These are phyloP conservation scores for Sogatella furcifera DNA, from an alignment of 1,140 invertebrate species.

Conservation along the genomic window DNA sequence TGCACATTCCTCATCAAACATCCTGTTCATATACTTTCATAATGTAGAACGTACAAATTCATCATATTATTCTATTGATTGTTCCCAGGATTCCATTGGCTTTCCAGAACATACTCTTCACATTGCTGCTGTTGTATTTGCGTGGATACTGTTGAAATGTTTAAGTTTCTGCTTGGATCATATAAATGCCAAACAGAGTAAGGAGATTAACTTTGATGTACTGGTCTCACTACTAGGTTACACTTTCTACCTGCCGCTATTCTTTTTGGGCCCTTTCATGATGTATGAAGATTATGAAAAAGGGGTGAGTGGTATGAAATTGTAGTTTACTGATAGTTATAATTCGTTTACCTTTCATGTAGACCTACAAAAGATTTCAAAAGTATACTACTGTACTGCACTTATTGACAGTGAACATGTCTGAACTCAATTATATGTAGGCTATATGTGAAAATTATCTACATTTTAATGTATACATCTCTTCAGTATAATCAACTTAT, in stretches of 20 bases:
- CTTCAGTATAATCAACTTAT: no score
- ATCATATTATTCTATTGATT: conserved; percentile 2
- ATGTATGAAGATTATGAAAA: conserved; percentile 53
- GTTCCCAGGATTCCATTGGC: not conserved
- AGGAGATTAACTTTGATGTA: conserved; percentile 27
- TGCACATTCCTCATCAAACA: no score
- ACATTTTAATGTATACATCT: no score
- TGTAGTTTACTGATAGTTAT: no score
- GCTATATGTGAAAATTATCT: no score
- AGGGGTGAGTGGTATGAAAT: conserved; percentile 32
- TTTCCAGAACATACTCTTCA: not conserved
- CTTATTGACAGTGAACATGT: no score
- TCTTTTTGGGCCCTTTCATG: conserved; percentile 69
- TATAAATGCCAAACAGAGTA: conserved; percentile 25
- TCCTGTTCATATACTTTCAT: no score
- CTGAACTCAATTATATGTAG: no score
- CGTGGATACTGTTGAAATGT: conserved; percentile 43
- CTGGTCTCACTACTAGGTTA: conserved; percentile 49
- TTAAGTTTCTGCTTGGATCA: conserved; percentile 42
- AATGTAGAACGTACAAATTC: no score
- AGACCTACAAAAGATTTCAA: no score
- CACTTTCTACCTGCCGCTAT: conserved; percentile 66
- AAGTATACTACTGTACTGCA: no score
- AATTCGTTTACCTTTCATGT: no score
- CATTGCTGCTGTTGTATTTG: conserved; percentile 25